Base-by-base conservation (phyloP, 2,888 invertebrate species). In the Anoplius nigerrimus region DNA sequence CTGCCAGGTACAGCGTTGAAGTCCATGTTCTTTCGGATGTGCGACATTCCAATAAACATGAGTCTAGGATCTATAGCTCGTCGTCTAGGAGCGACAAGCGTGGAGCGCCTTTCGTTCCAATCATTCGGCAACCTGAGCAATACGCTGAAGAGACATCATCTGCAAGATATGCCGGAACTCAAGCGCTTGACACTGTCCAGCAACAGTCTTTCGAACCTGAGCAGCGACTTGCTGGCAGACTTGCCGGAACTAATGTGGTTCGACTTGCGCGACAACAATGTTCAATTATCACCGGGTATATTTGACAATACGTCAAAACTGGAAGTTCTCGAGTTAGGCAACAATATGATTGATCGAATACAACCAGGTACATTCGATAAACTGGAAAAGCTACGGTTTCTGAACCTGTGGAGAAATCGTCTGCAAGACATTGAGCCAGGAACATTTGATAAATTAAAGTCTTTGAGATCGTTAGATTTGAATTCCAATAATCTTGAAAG, bases 371-470 rank as follows among this genome's bases (percentile, higher is more conserved):
- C 93, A 62, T 94, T 95, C 85, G 89, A 90, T 43, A 91, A 92
- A 84, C 90, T 85, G 20, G n/a, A 18, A 3, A 69, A 91, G 76
- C 86, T 95, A 67, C 88, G 89, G 62, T 90, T 92, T 56, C 88
- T 95, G 60, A 93, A 94, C 79, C 86, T 95, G 42, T 93, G 93
- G 92, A 91, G 92, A 79, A 95, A 95, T 84, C 91, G 92, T 76
- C 89, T 95, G 63, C 91, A 90, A 22, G 91, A 92, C 87, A 90
- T 95, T 46, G 90, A 92, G 16, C 90, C 91, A 70, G 90, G 92
- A 66, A 90, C 92, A 69, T 94, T 95, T 82, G 91, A 91, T 34
- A 92, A 93, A 55, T 90, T 93, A 2, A 89, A 90, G 34, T 91
- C 92, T 0, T 89, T 96, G 3, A 90, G 91, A 78, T 91, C 91